Percentiles rank a stretch among this genome's conserved stretches.
These are phyloP conservation scores for Oscheius sp. DNA, from an alignment of 2,888 invertebrate genomes.

Conservation along the genomic window DNA sequence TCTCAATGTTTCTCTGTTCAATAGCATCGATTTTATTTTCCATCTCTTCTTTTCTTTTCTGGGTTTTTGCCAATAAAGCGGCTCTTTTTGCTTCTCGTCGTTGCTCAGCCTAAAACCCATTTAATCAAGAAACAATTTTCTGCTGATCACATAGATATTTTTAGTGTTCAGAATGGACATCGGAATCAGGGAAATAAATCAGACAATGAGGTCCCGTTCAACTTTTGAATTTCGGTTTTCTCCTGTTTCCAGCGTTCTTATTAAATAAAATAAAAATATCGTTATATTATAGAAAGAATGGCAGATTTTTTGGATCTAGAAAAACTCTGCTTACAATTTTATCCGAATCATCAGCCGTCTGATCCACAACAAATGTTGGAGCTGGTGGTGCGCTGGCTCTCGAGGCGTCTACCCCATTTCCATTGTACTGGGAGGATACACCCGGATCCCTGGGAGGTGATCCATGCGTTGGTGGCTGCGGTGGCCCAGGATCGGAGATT, in stretches of 20 bases:
- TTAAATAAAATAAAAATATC: too few relatives aligned
- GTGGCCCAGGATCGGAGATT: constrained; percentile 27
- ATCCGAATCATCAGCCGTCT: constrained; percentile 56
- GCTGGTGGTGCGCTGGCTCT: constrained; percentile 27
- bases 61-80: constrained; percentile 68
- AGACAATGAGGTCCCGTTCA: too few relatives aligned
- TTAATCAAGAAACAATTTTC: neutral
- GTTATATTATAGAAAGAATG: too few relatives aligned
- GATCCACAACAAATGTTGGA: constrained; percentile 38
- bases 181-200: too few relatives aligned
- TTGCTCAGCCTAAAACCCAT: constrained; percentile 50
- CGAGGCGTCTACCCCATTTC: constrained; percentile 10
- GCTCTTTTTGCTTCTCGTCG: constrained; percentile 67
- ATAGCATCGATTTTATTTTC: constrained; percentile 59
- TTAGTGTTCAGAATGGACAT: too few relatives aligned
- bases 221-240: too few relatives aligned
- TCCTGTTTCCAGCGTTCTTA: too few relatives aligned
- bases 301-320: too few relatives aligned
- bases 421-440: neutral
- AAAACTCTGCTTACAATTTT: constrained; percentile 48
- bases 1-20: constrained; percentile 61
- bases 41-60: constrained; percentile 69
- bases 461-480: neutral
- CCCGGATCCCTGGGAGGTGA: constrained; percentile 33
- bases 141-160: too few relatives aligned